These are phyloP conservation scores for Philypnodon macrostomus DNA, from an alignment of 2,797 vertebrate species.

Conservation along the genomic window DNA sequence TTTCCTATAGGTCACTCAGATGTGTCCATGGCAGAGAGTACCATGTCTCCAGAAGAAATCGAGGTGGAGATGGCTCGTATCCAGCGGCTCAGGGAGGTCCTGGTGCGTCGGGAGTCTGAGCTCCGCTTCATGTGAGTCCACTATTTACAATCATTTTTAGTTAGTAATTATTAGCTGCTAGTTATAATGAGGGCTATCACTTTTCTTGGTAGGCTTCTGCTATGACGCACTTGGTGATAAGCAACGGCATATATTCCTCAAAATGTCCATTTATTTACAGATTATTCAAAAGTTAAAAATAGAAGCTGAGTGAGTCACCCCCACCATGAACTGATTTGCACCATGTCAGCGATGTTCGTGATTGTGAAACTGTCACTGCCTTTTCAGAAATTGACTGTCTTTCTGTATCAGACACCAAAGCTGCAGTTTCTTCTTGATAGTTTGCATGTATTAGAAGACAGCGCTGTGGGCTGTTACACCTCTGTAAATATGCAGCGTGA, in stretches of 20 bases:
- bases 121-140: conserved; percentile 96
- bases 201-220: not conserved
- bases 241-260: not conserved
- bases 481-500: conserved; percentile 4
- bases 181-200: not conserved
- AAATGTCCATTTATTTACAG: conserved; percentile 9
- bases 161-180: not conserved
- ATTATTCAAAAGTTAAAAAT: conserved; percentile 8
- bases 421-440: not conserved
- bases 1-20: conserved; percentile 83
- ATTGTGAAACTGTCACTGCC: too few relatives aligned
- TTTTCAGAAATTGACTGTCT: not conserved
- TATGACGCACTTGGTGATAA: conserved; percentile 1
- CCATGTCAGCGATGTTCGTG: not conserved
- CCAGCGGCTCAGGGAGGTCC: conserved; percentile 92
- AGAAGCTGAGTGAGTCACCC: conserved; percentile 5
- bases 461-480: conserved; percentile 10
- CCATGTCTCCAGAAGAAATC: conserved; percentile 94
- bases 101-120: conserved; percentile 95
- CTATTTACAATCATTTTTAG: not conserved
- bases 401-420: not conserved
- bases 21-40: conserved; percentile 96
- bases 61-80: conserved; percentile 97
- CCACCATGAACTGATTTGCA: conserved; percentile 5
- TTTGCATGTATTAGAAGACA: too few relatives aligned